Conservation (phyloP, 1,140 invertebrate genomes). For the Magallana ariakensis region DNA sequence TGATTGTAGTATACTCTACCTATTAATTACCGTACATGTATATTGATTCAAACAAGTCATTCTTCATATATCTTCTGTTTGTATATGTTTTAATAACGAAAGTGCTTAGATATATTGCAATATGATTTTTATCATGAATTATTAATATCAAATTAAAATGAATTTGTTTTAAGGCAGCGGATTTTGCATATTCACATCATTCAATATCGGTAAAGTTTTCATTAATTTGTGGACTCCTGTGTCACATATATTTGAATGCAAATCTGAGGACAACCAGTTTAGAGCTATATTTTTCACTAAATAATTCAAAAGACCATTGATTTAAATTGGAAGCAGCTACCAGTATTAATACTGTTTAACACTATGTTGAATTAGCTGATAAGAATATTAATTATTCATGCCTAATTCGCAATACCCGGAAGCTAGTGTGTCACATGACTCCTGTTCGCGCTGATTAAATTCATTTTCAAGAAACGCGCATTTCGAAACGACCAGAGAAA, state of each 20-base stretch:
- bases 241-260: neutral
- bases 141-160: slow-evolving; percentile 21
- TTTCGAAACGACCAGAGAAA: too few species aligned
- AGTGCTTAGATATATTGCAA: neutral
- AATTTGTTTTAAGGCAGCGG: neutral
- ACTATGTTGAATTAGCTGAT: slow-evolving; percentile 25
- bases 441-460: too few species aligned
- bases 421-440: neutral
- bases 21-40: too few species aligned
- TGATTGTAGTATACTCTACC: too few species aligned
- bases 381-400: slow-evolving; percentile 18
- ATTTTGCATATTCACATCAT: neutral
- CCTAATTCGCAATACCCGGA: slow-evolving; percentile 14
- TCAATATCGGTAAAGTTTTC: slow-evolving; percentile 9
- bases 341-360: neutral
- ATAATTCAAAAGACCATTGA: slow-evolving; percentile 14
- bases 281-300: slow-evolving; percentile 31
- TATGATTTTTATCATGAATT: neutral
- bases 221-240: neutral
- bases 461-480: too few species aligned
- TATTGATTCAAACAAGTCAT: too few species aligned
- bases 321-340: slow-evolving; percentile 14
- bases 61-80: too few species aligned
- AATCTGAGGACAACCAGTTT: slow-evolving; percentile 22
- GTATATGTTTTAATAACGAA: too few species aligned